Conservation (phyloP, 2,888 invertebrate genomes). For the Watsonalla cultraria region DNA sequence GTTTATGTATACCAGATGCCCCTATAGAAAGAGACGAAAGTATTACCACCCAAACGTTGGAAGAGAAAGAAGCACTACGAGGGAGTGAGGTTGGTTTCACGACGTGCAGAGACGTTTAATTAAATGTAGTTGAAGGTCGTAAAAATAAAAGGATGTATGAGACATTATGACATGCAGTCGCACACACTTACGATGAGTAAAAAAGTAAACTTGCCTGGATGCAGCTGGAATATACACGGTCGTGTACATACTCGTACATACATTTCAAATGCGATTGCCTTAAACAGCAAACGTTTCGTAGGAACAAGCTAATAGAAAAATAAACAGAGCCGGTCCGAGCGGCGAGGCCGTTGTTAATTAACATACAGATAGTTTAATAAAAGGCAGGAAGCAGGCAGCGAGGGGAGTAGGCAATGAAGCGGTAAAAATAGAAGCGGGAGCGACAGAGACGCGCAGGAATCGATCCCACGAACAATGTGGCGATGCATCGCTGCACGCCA, state of each 20-base stretch:
- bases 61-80: constrained; percentile 42
- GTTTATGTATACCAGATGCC: constrained; percentile 77
- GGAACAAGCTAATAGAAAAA: constrained; percentile 63
- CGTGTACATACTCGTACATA: constrained; percentile 8
- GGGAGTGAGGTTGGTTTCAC: constrained; percentile 61
- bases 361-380: constrained; percentile 78
- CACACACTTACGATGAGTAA: constrained; percentile 13
- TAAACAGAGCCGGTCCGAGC: constrained; percentile 56
- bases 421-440: constrained; percentile 76
- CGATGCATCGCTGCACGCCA: constrained; percentile 57
- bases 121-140: constrained; percentile 71
- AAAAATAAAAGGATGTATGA: constrained; percentile 57
- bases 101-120: constrained; percentile 68
- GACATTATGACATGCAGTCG: constrained; percentile 29
- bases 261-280: constrained; percentile 37
- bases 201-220: constrained; percentile 16
- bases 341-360: constrained; percentile 74
- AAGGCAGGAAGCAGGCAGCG: constrained; percentile 74
- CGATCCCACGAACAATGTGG: constrained; percentile 65
- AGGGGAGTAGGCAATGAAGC: constrained; percentile 78
- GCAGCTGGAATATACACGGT: constrained; percentile 31
- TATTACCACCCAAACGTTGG: constrained; percentile 46
- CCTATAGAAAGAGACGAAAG: constrained; percentile 64
- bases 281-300: constrained; percentile 53
- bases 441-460: constrained; percentile 62